A percentile compares a stretch with the other conserved stretches of the same genome.
Conservation (phyloP, 2,113 vertebrate species). For the Thunnus maccoyii region DNA sequence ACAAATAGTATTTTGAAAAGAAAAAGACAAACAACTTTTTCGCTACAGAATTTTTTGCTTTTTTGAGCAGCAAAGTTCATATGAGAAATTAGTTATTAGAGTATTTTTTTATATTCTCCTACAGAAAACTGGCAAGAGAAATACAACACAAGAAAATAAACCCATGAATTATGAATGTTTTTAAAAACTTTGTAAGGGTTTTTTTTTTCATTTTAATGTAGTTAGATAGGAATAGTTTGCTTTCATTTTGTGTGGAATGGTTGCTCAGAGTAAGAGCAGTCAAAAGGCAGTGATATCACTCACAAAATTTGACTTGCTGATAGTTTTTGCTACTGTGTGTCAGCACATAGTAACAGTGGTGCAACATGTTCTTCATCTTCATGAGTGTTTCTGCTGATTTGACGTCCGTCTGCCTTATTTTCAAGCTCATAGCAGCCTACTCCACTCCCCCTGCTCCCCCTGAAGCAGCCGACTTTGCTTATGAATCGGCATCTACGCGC, state of each 20-base stretch:
- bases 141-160: not conserved
- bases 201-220: too few relatives aligned
- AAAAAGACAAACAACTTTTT: too few relatives aligned
- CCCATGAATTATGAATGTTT: too few relatives aligned
- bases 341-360: not conserved
- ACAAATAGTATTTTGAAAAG: too few relatives aligned
- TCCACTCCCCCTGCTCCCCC: conserved; percentile 75
- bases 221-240: not conserved
- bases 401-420: not conserved
- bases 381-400: not conserved
- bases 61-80: too few relatives aligned
- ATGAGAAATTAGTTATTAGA: too few relatives aligned
- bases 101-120: not conserved
- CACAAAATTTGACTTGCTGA: not conserved
- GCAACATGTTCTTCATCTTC: not conserved
- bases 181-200: too few relatives aligned
- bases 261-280: not conserved
- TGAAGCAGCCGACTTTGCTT: conserved; percentile 81
- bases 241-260: not conserved
- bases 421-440: conserved; percentile 85
- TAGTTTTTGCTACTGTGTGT: not conserved
- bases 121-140: not conserved
- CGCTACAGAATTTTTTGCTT: too few relatives aligned
- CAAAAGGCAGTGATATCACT: not conserved
- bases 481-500: conserved; percentile 83